A percentile compares a stretch with the other conserved stretches of the same genome.
Conservation (phyloP, 2,113 vertebrate species). For the Anolis carolinensis region DNA sequence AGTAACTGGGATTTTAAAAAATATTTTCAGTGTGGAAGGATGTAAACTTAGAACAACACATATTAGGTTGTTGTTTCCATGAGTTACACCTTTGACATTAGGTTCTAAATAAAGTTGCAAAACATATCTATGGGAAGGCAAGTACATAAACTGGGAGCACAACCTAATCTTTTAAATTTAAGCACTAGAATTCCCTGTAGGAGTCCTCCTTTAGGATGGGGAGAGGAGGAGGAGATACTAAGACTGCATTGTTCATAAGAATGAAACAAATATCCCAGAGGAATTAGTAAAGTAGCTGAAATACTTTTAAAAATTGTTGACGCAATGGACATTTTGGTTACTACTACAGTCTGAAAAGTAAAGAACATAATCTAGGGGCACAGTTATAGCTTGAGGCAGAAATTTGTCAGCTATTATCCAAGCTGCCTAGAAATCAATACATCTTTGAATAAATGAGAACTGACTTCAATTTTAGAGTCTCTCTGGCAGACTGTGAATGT, state of each 20-base stretch:
- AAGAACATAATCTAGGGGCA: constrained; percentile 7
- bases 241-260: background rate
- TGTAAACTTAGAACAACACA: too few species aligned
- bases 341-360: constrained; percentile 32
- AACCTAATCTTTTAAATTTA: background rate
- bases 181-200: background rate
- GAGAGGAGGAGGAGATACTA: background rate
- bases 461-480: constrained; percentile 9
- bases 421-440: constrained; percentile 26
- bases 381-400: constrained; percentile 18
- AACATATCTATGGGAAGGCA: too few species aligned
- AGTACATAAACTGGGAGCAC: background rate
- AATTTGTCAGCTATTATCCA: constrained; percentile 26
- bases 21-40: too few species aligned
- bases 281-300: background rate
- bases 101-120: too few species aligned
- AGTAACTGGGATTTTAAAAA: too few species aligned
- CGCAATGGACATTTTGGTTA: constrained; percentile 11
- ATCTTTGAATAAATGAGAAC: constrained; percentile 15
- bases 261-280: background rate
- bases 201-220: background rate
- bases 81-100: background rate
- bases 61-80: too few species aligned
- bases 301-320: background rate
- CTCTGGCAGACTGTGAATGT: constrained; percentile 9